Percentiles rank a stretch among this genome's conserved stretches.
These are phyloP conservation scores for Tanytarsus gracilentus DNA, from an alignment of 2,888 invertebrate species.

Conservation along the genomic window DNA sequence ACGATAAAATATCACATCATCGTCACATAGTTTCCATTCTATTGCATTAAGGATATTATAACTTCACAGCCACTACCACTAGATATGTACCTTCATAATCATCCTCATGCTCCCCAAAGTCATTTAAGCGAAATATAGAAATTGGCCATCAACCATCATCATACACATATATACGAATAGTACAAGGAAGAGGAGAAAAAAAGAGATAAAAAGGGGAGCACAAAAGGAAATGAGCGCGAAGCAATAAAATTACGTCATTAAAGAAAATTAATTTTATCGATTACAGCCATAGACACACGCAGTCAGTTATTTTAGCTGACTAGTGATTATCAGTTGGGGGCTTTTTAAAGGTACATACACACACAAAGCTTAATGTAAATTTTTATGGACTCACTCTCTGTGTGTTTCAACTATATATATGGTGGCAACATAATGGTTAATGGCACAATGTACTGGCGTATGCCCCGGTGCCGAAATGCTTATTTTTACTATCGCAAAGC, in stretches of 20 bases:
- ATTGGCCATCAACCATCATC: conserved; percentile 1
- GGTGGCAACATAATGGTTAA: neutral
- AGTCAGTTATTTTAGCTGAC: too few relatives aligned
- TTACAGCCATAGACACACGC: neutral
- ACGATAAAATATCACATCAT: conserved; percentile 1
- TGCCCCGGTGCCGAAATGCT: neutral
- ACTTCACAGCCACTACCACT: neutral
- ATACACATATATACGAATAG: neutral
- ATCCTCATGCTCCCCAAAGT: neutral
- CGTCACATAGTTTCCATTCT: neutral
- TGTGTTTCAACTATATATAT: neutral
- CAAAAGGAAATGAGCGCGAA: neutral
- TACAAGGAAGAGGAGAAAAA: neutral
- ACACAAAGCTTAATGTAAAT: conserved; percentile 14
- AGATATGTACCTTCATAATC: neutral
- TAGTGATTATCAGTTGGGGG: too few relatives aligned
- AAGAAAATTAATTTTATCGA: conserved; percentile 26
- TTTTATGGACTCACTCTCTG: neutral
- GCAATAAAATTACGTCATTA: conserved; percentile 21
- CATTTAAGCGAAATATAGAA: neutral
- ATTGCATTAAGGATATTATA: neutral
- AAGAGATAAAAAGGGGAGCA: neutral
- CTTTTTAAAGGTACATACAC: too few relatives aligned
- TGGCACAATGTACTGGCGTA: neutral
- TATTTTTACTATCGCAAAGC: conserved; percentile 9